Evolutionary conservation across 2,113 vertebrate species (phyloP), one percentile per base, ranked within the genome.

Genomic region (Pantherophis guttatus): DNA sequence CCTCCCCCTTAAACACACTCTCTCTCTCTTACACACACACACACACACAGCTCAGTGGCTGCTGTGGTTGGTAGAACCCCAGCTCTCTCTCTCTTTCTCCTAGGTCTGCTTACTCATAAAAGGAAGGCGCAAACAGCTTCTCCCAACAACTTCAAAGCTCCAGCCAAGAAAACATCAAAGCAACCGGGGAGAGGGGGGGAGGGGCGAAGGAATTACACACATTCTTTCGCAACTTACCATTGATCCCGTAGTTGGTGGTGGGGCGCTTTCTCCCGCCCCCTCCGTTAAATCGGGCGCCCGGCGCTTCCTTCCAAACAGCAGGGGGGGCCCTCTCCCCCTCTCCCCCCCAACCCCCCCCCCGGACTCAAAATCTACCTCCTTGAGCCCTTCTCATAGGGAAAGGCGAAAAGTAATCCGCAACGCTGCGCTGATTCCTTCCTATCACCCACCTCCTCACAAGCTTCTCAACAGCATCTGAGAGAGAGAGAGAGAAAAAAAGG

Each of bases 201-300:
- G 10, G 75, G 19, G 11, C 33, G 33, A 39, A 90, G 96, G 97
- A 96, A 97, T 97, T 97, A 93, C 96, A 39, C 8, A 96, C 97
- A 97, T 97, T 95, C 97, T 93, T 58, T 93, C 88, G 89, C 96
- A 98, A 98, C 98, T 98, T 98, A 99, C 98, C 98, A 98, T 98
- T 95, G 98, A 98, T 97, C 89, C 97, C 96, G 97, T 93, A 97
- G 97, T 94, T 52, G 87, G 70, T 24, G 75, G 92, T 92, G 65
- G 65, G 52, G 52, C 8, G 50, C 17, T 39, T 23, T 75, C 52
- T 8, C 12, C 70, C 44, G 17, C 87, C 92, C 87, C 87, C 87
- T 90, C 88, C 70, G 65, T 88, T n/a, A n/a, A 94, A 95, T 93
- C 93, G 86, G 70, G 21, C 90, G 85, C 94, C 92, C 91, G 89